Percentiles rank a stretch among this genome's conserved stretches.
Evolutionary conservation across 2,888 invertebrate species (phyloP).

Genomic region (Cataglyphis livida): DNA sequence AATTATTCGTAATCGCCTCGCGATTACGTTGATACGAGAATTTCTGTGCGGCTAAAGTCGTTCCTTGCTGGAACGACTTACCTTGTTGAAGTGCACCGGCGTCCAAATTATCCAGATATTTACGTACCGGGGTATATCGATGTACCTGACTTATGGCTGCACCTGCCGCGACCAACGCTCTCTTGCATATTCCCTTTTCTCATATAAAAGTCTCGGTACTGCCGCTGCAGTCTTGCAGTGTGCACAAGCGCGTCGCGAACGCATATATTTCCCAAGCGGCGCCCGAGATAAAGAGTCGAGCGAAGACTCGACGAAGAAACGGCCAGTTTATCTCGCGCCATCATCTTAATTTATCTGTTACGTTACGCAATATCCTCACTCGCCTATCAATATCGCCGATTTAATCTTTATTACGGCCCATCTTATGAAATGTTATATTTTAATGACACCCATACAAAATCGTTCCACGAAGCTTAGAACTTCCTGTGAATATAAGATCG

Average conservation of each 20-base stretch:
- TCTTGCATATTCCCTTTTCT: conserved; percentile 44
- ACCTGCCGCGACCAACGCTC: conserved; percentile 1
- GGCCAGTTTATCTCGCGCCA: conserved; percentile 51
- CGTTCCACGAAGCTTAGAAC: conserved; percentile 3
- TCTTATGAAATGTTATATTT: conserved; percentile 41
- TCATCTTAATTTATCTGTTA: conserved; percentile 60
- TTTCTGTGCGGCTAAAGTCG: background rate
- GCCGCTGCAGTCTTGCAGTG: conserved; percentile 24
- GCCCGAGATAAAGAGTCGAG: conserved; percentile 48
- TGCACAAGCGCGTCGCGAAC: conserved; percentile 46
- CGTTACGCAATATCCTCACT: conserved; percentile 48
- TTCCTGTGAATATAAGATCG: conserved; percentile 18
- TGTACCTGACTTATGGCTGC: conserved; percentile 34
- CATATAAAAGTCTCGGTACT: conserved; percentile 33
- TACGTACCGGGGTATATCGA: conserved; percentile 19
- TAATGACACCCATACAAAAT: conserved; percentile 39
- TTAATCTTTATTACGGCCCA: conserved; percentile 46
- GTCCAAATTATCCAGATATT: conserved; percentile 21
- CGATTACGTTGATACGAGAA: conserved; percentile 23
- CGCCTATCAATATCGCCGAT: conserved; percentile 26
- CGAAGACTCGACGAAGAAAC: conserved; percentile 30
- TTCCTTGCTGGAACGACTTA: background rate
- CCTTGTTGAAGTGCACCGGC: background rate
- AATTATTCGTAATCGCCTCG: conserved; percentile 31
- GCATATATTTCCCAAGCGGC: conserved; percentile 53